Evolutionary conservation across 1,140 invertebrate genomes (phyloP), one percentile per base, ranked within the genome.

Genomic region (Macrostomum lignano): DNA sequence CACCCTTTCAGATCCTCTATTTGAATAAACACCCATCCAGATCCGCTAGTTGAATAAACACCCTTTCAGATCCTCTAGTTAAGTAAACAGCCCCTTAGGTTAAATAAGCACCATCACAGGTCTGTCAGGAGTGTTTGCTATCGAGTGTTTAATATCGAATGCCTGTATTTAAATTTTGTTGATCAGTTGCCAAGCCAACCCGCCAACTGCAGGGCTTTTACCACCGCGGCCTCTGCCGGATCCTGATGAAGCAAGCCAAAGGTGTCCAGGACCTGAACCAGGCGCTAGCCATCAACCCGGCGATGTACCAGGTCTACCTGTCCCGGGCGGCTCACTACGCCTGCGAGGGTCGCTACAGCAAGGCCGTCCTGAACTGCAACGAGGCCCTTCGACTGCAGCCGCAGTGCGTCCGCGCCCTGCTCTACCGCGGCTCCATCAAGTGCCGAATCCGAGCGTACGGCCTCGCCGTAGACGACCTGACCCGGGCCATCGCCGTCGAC

Each of bases 311-410:
- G 44, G 51, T 47, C 1, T 58, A 48, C 41, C 42, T 58, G 4
- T 52, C 47, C 26, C 36, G 53, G 26, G 52, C 53, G n/a, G 46
- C 50, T 30, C 52, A 45, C 33, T 55, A 52, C 41, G 52, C 48
- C 1, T 40, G 45, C 34, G 47, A 46, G 28, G 42, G 43, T 7
- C 24, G 17, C 23, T 53, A 48, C 33, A 45, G 47, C 11, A 58
- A 57, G 37, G 55, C 52, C 17, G 55, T 58, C 25, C 41, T 58
- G 17, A 58, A 56, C 41, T 58, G 55, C 42, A 58, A 58, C 40
- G 49, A 58, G 39, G 55, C 52, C 13, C 46, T 57, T 17, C 46
- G 44, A 25, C 38, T 58, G 11, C 47, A 53, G 38, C 51, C 53
- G 17, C 44, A 47, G n/a, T 55, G 52, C 43, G 44, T 55, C 6